phyloP scores from a whole-genome alignment of 2,888 invertebrate genomes.

The Drosophila colorata region DNA sequence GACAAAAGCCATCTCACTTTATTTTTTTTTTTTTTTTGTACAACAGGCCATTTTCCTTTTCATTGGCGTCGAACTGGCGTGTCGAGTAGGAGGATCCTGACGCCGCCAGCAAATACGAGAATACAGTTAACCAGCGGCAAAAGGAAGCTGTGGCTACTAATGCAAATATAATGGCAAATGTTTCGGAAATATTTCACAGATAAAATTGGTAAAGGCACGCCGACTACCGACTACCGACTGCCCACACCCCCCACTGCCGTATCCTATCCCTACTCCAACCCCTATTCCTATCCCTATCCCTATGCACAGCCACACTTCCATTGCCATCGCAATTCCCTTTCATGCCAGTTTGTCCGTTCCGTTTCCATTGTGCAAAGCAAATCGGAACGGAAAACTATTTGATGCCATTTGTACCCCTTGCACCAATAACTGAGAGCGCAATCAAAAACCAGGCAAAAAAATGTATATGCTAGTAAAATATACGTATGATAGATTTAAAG shows the following conservation, averaged over 20 bases:
- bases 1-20: too few relatives aligned
- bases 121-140: slow-evolving; percentile 54
- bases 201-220: slow-evolving; percentile 79
- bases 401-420: slow-evolving; percentile 56
- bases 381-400: slow-evolving; percentile 74
- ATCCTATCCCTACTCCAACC: neutral
- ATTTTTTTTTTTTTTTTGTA: slow-evolving; percentile 24
- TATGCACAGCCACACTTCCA: neutral
- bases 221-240: neutral
- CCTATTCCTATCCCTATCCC: neutral
- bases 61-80: slow-evolving; percentile 73
- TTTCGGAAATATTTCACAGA: slow-evolving; percentile 81
- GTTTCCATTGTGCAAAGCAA: slow-evolving; percentile 47
- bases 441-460: slow-evolving; percentile 17
- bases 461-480: slow-evolving; percentile 2
- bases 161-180: slow-evolving; percentile 83
- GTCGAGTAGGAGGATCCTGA: slow-evolving; percentile 37
- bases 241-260: too few relatives aligned
- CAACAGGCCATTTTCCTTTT: slow-evolving; percentile 64
- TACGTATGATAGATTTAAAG: neutral
- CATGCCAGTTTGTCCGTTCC: slow-evolving; percentile 27
- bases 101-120: slow-evolving; percentile 42
- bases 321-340: slow-evolving; percentile 9
- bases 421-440: slow-evolving; percentile 16
- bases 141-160: slow-evolving; percentile 78